Conservation (phyloP, 2,888 invertebrate genomes). For the Agrochola lychnidis region DNA sequence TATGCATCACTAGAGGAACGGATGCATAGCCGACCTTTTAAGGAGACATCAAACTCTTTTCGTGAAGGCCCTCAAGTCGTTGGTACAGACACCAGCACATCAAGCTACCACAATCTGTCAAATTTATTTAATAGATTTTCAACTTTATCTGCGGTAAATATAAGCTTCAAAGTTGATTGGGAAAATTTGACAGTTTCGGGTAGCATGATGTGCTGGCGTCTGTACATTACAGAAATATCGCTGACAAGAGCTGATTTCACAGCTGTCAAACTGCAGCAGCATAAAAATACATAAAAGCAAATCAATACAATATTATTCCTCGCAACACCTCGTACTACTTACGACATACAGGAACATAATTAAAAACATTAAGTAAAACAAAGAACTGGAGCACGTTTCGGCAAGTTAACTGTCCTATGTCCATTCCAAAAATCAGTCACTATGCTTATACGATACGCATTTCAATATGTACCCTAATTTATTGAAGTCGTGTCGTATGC, state of each 20-base stretch:
- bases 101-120: too few species aligned
- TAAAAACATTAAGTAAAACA: slow-evolving; percentile 62
- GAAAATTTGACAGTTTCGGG: too few species aligned
- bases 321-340: slow-evolving; percentile 55
- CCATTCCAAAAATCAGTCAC: slow-evolving; percentile 69
- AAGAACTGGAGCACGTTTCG: slow-evolving; percentile 61
- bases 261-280: not conserved
- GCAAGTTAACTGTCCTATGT: slow-evolving; percentile 75
- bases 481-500: slow-evolving; percentile 37
- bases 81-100: too few species aligned
- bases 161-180: too few species aligned
- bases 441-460: slow-evolving; percentile 60
- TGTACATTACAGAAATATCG: not conserved
- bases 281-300: slow-evolving; percentile 22
- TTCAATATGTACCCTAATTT: slow-evolving; percentile 60
- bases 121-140: too few species aligned
- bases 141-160: too few species aligned
- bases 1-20: not conserved
- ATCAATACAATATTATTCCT: slow-evolving; percentile 42
- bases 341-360: slow-evolving; percentile 54
- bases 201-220: too few species aligned
- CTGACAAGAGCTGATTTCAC: not conserved
- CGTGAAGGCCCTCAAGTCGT: not conserved
- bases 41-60: slow-evolving; percentile 10
- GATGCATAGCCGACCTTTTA: slow-evolving; percentile 14